Percentiles rank a stretch among this genome's conserved stretches.
These are phyloP conservation scores for Neosilurus mollespiculum DNA, from an alignment of 2,797 vertebrate species.

Conservation along the genomic window DNA sequence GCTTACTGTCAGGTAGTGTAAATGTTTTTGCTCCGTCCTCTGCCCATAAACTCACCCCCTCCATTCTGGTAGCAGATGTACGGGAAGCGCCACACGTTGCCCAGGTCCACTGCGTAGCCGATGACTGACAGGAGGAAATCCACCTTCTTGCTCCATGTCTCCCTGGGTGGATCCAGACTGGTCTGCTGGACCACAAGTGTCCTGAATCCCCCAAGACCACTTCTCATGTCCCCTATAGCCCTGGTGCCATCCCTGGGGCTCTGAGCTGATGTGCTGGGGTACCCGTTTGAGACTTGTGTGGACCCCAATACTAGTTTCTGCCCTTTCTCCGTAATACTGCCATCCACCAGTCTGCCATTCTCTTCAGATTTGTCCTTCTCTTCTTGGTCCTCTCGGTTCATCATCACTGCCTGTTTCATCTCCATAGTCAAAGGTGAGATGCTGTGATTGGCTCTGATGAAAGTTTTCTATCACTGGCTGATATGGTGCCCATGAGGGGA, in stretches of 20 bases:
- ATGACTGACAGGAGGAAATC: slow-evolving; percentile 98
- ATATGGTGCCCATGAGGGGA: slow-evolving; percentile 78
- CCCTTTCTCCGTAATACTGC: slow-evolving; percentile 66
- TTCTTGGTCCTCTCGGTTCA: slow-evolving; percentile 72
- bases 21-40: not conserved
- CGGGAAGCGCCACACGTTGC: slow-evolving; percentile 98
- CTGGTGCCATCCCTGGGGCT: slow-evolving; percentile 72
- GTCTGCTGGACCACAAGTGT: slow-evolving; percentile 83
- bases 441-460: slow-evolving; percentile 50
- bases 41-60: slow-evolving; percentile 85
- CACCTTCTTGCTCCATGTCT: slow-evolving; percentile 98
- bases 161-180: slow-evolving; percentile 79
- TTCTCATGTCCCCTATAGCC: slow-evolving; percentile 58
- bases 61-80: slow-evolving; percentile 99
- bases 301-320: slow-evolving; percentile 66
- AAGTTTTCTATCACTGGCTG: slow-evolving; percentile 64
- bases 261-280: slow-evolving; percentile 80
- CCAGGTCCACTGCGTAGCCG: slow-evolving; percentile 95
- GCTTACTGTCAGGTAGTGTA: slow-evolving; percentile 1
- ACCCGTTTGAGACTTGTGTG: slow-evolving; percentile 87
- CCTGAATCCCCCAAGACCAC: slow-evolving; percentile 69
- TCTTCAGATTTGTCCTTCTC: slow-evolving; percentile 68
- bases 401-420: slow-evolving; percentile 72
- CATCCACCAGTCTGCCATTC: slow-evolving; percentile 75
- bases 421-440: slow-evolving; percentile 79